Base-by-base conservation (phyloP, 2,797 vertebrate genomes). In the Phrynocephalus vlangalii region DNA sequence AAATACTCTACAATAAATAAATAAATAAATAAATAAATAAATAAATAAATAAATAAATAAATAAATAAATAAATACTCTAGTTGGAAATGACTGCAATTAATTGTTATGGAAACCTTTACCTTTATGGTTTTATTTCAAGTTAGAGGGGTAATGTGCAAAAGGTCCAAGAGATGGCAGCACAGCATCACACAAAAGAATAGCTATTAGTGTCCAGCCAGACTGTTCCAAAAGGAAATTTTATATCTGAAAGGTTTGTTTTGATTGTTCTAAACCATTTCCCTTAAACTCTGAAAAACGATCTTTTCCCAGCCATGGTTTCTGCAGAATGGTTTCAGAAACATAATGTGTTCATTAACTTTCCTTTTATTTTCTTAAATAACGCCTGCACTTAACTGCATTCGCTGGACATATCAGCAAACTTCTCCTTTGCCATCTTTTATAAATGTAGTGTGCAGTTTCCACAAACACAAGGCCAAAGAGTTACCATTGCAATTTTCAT, bases 301-400 rank as follows among this genome's bases (percentile, higher is more conserved):
- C 33, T 79, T 79, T 84, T 79, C 50, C 71, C 75, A 84, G 67
- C 76, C 28, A 1, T 50, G 20, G 33, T 79, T 77, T 79, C 79
- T 84, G 50, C 63, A 70, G n/a, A 67, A 82, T 60, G 30, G 63
- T 30, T 79, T 72, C 67, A 16, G 75, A 63, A 88, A 83, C 67
- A 84, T n/a, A 6, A 87, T 70, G 82, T 8, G 26, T 72, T 78
- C 48, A 38, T 87, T 71, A 84, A 13, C 13, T 67, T 50, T 28
- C 33, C n/a, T 87, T 79, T 84, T 33, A 79, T 84, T 84, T 84
- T 79, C 87, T 70, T 79, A 73, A 84, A 66, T 63, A 84, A 88
- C 73, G 50, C 52, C 26, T 3, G 60, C 1, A 16, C 15, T 52
- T 33, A 33, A 52, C 10, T 77, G 16, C 63, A 13, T 77, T 84